Percentiles rank a stretch among this genome's conserved stretches.
phyloP scores from a whole-genome alignment of 2,888 invertebrate species.

The Diaphora mendica region DNA sequence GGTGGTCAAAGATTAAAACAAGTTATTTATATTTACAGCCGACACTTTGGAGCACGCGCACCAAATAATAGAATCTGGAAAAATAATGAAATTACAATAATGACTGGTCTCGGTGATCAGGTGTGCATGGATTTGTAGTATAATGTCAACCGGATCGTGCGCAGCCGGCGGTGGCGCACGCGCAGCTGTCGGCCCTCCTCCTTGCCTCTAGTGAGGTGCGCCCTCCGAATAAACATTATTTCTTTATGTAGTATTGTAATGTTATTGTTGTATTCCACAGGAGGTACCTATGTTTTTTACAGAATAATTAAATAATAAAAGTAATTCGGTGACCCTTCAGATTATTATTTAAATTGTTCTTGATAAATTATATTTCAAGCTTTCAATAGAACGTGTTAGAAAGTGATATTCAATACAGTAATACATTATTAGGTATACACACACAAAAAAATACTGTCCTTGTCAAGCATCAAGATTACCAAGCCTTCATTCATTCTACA shows the following conservation, averaged over 20 bases:
- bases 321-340: constrained; percentile 6
- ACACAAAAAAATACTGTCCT: too few relatives aligned
- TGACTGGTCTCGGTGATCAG: constrained; percentile 79
- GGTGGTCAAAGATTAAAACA: constrained; percentile 8
- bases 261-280: constrained; percentile 57
- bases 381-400: background rate
- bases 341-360: constrained; percentile 12
- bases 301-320: constrained; percentile 35
- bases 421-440: too few relatives aligned
- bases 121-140: constrained; percentile 82
- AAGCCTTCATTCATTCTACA: background rate
- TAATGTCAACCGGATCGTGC: constrained; percentile 77
- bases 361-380: background rate
- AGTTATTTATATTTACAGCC: constrained; percentile 21
- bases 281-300: constrained; percentile 32
- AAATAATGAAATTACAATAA: constrained; percentile 76
- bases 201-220: constrained; percentile 65
- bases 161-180: constrained; percentile 80
- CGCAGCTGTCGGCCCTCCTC: constrained; percentile 80
- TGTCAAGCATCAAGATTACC: too few relatives aligned
- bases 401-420: background rate
- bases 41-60: constrained; percentile 61
- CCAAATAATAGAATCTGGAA: constrained; percentile 62
- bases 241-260: constrained; percentile 66
- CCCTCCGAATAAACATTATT: constrained; percentile 76